Evolutionary conservation across 2,888 invertebrate species (phyloP), one percentile per base, ranked within the genome.

Genomic region (Drosophila hamatofila): DNA sequence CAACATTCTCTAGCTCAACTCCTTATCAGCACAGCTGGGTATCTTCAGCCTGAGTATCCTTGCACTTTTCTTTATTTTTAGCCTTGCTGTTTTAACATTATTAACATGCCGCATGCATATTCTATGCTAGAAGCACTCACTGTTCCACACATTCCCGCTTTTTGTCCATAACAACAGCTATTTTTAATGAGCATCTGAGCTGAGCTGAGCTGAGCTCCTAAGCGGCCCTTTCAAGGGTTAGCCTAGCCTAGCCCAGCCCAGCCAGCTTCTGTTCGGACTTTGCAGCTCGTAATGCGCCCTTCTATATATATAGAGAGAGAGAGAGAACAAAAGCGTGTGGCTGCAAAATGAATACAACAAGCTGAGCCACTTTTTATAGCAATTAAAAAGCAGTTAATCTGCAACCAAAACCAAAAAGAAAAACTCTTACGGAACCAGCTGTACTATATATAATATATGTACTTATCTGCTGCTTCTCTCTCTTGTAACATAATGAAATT

Each of bases 161-260:
- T 44, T 57, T 73, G 74, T 73, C 61, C 55, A 51, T 42, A 60
- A 33, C 44, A 42, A 42, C 55, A 41, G 61, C 69, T 78, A 66
- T 73, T 84, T 83, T 83, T 83, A 83, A 82, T 82, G 82, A 82
- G 82, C 66, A 71, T 41, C 61, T 64, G n/a, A 11, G 42, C 48
- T 30, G 60, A 16, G 27, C 27, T 27, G 27, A 37, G 44, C 41
- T 49, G 16, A 30, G 21, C 23, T 8, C 27, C 49, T 44, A 14
- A 37, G 16, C 37, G 35, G 3, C 37, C 37, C 9, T 16, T 39
- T 56, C n/a, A 44, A 14, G 21, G 27, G 35, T 11, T n/a, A 27
- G 14, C 35, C 23, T 7, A 14, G 25, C 25, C 18, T 2, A 7
- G 39, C n/a, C 27, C 2, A 16, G 1, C n/a, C 4, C 6, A 48